Evolutionary conservation across 2,113 vertebrate genomes (phyloP).

Genomic region (Passer montanus): DNA sequence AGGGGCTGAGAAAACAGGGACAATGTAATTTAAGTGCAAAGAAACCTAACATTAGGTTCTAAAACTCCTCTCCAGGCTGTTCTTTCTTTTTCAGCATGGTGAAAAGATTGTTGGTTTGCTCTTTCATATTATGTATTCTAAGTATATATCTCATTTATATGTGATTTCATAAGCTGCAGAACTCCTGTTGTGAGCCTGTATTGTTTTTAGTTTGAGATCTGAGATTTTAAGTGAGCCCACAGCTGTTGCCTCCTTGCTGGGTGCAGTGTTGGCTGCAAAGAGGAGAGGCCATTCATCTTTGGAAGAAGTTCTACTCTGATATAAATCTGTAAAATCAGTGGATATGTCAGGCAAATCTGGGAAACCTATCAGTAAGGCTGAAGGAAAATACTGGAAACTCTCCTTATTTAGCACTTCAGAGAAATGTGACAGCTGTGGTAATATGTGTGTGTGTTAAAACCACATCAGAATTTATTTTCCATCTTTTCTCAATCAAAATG

Average conservation of each 20-base stretch:
- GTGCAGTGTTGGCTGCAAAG: not conserved
- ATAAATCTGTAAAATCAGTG: not conserved
- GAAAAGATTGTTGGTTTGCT: not conserved
- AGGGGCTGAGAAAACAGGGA: not conserved
- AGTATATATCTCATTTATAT: not conserved
- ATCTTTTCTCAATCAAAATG: slow-evolving; percentile 9
- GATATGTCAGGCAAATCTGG: not conserved
- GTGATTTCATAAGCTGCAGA: not conserved
- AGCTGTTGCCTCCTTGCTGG: not conserved
- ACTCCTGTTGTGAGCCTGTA: not conserved
- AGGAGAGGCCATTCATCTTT: not conserved
- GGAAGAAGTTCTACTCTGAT: not conserved
- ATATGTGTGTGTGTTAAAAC: not conserved
- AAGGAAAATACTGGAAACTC: not conserved
- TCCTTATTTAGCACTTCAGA: not conserved
- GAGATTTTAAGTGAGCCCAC: not conserved
- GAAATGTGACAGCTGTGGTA: not conserved
- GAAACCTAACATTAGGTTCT: not conserved
- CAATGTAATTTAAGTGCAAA: not conserved
- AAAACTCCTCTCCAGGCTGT: not conserved
- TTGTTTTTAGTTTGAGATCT: not conserved
- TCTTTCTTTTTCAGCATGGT: not conserved
- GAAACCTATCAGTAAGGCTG: not conserved
- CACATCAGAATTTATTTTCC: not conserved
- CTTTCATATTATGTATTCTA: not conserved